Evolutionary conservation across 2,113 vertebrate species (phyloP).

Genomic region (Chlamydotis undulata): DNA sequence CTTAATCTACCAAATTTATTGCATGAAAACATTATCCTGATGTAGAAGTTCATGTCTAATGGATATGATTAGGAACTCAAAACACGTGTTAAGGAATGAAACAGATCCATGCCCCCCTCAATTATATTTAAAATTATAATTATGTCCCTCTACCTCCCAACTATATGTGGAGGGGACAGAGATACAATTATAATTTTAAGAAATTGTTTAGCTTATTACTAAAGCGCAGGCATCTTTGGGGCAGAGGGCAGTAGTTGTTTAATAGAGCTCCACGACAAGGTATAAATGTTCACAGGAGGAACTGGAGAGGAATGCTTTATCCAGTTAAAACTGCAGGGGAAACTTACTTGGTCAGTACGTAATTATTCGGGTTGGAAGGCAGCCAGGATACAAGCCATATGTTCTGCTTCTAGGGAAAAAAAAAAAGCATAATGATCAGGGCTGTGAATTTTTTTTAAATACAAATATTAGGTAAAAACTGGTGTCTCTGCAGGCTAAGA

Average conservation of each 20-base stretch:
- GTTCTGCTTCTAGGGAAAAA: neutral
- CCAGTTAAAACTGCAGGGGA: neutral
- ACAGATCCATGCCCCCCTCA: neutral
- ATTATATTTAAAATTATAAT: neutral
- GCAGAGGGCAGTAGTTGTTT: neutral
- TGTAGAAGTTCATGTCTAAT: neutral
- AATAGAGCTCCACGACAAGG: neutral
- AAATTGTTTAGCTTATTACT: neutral
- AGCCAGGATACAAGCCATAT: neutral
- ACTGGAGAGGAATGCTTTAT: neutral
- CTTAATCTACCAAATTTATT: neutral
- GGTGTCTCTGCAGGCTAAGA: neutral
- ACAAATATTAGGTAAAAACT: neutral
- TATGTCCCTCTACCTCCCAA: neutral
- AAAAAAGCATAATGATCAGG: neutral
- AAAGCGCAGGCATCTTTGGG: neutral
- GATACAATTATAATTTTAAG: neutral
- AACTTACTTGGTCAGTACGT: neutral
- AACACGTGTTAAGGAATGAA: neutral
- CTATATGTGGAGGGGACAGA: neutral
- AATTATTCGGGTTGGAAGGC: conserved; percentile 8
- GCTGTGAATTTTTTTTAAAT: neutral
- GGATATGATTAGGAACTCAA: neutral
- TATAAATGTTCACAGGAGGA: neutral
- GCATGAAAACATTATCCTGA: neutral